A percentile compares a stretch with the other conserved stretches of the same genome.
These are phyloP conservation scores for Dendronephthya gigantea DNA, from an alignment of 64 coral and sea anemone genomes.

Conservation along the genomic window DNA sequence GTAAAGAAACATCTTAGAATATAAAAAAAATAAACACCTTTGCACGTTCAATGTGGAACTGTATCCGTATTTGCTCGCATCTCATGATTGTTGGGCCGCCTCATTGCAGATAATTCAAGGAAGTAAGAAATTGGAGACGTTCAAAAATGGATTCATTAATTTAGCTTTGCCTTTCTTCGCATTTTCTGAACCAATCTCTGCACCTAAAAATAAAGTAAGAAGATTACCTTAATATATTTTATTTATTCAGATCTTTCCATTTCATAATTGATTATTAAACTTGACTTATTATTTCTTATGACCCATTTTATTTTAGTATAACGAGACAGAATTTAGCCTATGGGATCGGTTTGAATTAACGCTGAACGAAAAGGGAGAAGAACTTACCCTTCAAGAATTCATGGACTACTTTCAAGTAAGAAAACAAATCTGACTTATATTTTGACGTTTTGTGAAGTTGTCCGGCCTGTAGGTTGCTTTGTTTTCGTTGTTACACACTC, in stretches of 20 bases:
- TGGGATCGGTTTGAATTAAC: slow-evolving; percentile 97
- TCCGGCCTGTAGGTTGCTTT: too few species aligned
- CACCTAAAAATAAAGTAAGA: slow-evolving; percentile 85
- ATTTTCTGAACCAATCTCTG: slow-evolving; percentile 77
- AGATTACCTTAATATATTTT: too few species aligned
- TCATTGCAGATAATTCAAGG: slow-evolving; percentile 69
- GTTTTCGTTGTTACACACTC: too few species aligned
- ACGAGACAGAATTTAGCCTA: slow-evolving; percentile 76
- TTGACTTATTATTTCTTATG: background rate
- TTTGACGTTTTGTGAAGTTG: background rate
- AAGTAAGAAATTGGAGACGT: slow-evolving; percentile 81
- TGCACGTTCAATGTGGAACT: background rate
- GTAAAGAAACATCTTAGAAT: too few species aligned
- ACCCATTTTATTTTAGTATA: slow-evolving; percentile 45
- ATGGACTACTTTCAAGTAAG: slow-evolving; percentile 86
- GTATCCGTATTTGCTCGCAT: background rate
- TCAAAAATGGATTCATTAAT: slow-evolving; percentile 90
- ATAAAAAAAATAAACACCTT: too few species aligned
- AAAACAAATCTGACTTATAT: background rate
- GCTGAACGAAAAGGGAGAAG: slow-evolving; percentile 62
- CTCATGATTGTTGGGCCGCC: background rate
- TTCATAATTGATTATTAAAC: too few species aligned
- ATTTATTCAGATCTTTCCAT: too few species aligned
- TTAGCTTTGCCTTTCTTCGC: slow-evolving; percentile 74
- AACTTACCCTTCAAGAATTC: slow-evolving; percentile 73